phyloP scores from a whole-genome alignment of 2,113 vertebrate genomes.

The Emydocephalus ijimae region DNA sequence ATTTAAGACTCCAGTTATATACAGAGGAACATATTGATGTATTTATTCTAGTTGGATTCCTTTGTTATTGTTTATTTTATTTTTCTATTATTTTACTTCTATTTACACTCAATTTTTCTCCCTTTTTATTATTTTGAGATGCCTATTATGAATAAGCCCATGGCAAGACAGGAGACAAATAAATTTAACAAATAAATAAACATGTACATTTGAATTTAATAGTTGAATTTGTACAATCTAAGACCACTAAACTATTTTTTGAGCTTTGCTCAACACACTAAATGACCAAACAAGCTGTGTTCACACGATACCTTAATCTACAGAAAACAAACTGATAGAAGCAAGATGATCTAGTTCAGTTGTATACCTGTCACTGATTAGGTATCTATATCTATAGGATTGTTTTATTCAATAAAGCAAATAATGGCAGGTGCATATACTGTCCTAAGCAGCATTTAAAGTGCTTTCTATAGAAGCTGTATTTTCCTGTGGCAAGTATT shows the following conservation, averaged over 20 bases:
- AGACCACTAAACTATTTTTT: neutral
- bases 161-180: too few species aligned
- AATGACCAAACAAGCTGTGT: neutral
- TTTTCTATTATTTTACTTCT: too few species aligned
- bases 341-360: neutral
- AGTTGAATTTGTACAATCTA: neutral
- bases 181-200: too few species aligned
- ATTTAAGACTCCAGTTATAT: neutral
- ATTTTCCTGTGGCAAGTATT: neutral
- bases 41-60: too few species aligned
- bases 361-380: neutral
- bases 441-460: slow-evolving; percentile 30
- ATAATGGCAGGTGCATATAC: neutral
- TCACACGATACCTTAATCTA: neutral
- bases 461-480: slow-evolving; percentile 1
- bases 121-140: too few species aligned
- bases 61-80: too few species aligned
- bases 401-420: slow-evolving; percentile 12
- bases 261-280: neutral
- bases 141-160: too few species aligned
- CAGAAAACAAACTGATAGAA: neutral
- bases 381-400: neutral
- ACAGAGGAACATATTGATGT: too few species aligned
- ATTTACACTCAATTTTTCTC: too few species aligned
- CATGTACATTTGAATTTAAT: neutral